Conservation (phyloP, 2,888 invertebrate species). For the Leptopilina drosophilae region DNA sequence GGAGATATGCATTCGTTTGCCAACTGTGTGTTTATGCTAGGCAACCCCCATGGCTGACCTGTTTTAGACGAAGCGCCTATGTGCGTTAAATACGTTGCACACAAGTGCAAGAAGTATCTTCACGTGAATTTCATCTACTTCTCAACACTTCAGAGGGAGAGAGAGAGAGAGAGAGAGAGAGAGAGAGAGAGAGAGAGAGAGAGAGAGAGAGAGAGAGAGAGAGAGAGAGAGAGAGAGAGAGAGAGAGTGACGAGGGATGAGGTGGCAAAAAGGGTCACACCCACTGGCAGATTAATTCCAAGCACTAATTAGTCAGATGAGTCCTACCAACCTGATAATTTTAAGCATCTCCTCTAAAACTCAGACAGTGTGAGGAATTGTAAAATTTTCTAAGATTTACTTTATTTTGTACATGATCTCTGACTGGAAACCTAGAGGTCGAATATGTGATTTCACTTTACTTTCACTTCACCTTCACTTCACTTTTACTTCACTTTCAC, state of each 20-base stretch:
- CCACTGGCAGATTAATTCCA: not conserved
- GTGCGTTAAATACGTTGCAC: constrained; percentile 23
- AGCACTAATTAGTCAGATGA: constrained; percentile 4
- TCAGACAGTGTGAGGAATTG: not conserved
- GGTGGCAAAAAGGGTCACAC: not conserved
- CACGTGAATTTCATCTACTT: constrained; percentile 1
- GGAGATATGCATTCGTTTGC: constrained; percentile 40
- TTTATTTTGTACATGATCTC: no score
- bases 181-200: no score
- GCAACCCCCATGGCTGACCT: constrained; percentile 45
- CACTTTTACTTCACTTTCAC: no score
- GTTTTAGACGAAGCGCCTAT: constrained; percentile 42
- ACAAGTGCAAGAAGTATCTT: constrained; percentile 17
- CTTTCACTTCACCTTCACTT: no score
- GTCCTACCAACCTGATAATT: not conserved
- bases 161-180: no score
- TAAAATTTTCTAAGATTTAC: not conserved
- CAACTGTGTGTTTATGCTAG: constrained; percentile 29
- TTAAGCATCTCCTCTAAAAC: not conserved
- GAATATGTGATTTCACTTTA: no score
- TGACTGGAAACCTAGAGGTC: no score
- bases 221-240: no score
- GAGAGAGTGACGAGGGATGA: not conserved
- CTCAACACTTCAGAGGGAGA: not conserved
- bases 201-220: no score